Conservation (phyloP, 2,113 vertebrate species). For the pig (Sus scrofa) region T2T-Sscrofa CM000830.6:18386501-18387000, state of each 20-base stretch:
- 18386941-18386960: no score
- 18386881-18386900: slow-evolving; percentile 98
- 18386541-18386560: background rate
- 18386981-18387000: no score
- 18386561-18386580: background rate
- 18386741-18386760: slow-evolving; percentile 27
- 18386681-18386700: background rate
- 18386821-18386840: slow-evolving; percentile 96
- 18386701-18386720: background rate
- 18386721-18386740: background rate
- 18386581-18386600: slow-evolving; percentile 28
- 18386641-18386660: slow-evolving; percentile 51
- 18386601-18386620: slow-evolving; percentile 57
- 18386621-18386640: slow-evolving; percentile 33
- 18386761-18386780: slow-evolving; percentile 57
- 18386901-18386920: slow-evolving; percentile 96
- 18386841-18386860: slow-evolving; percentile 92
- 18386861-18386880: slow-evolving; percentile 94
- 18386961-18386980: no score
- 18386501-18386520: background rate
- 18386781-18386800: slow-evolving; percentile 89
- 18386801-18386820: slow-evolving; percentile 95
- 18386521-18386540: no score
- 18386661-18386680: slow-evolving; percentile 42
- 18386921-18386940: slow-evolving; percentile 88